Evolutionary conservation across 2,888 invertebrate species (phyloP).

Genomic region (Lasioglossum vierecki): DNA sequence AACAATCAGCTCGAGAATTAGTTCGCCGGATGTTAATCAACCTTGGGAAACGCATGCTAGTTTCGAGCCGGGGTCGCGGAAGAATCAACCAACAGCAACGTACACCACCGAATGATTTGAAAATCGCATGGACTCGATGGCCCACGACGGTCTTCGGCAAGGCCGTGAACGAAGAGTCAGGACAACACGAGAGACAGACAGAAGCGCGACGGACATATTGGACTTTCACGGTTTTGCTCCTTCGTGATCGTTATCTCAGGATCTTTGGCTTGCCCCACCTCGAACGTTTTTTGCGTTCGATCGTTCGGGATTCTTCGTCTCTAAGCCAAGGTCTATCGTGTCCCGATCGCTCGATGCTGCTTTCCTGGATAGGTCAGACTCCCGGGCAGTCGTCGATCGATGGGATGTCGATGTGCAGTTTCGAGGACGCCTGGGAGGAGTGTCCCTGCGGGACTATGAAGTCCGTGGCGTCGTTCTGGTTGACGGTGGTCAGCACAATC

Average conservation of each 20-base stretch:
- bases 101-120: neutral
- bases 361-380: conserved; percentile 38
- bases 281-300: neutral
- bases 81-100: conserved; percentile 10
- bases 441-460: conserved; percentile 70
- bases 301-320: neutral
- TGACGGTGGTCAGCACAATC: conserved; percentile 68
- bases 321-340: neutral
- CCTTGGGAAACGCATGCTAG: conserved; percentile 3
- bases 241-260: neutral
- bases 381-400: conserved; percentile 78
- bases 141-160: conserved; percentile 15
- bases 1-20: neutral
- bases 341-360: neutral
- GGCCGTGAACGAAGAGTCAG: neutral
- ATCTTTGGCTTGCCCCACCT: neutral
- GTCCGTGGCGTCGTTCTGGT: conserved; percentile 71
- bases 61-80: neutral
- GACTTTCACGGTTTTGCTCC: neutral
- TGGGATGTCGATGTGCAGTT: conserved; percentile 81
- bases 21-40: conserved; percentile 17
- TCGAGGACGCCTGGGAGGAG: conserved; percentile 72
- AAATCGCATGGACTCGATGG: neutral
- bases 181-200: conserved; percentile 39
- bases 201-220: conserved; percentile 21